A percentile compares a stretch with the other conserved stretches of the same genome.
These are phyloP conservation scores for Apteryx owenii DNA, from an alignment of 2,113 vertebrate genomes.

Conservation along the genomic window DNA sequence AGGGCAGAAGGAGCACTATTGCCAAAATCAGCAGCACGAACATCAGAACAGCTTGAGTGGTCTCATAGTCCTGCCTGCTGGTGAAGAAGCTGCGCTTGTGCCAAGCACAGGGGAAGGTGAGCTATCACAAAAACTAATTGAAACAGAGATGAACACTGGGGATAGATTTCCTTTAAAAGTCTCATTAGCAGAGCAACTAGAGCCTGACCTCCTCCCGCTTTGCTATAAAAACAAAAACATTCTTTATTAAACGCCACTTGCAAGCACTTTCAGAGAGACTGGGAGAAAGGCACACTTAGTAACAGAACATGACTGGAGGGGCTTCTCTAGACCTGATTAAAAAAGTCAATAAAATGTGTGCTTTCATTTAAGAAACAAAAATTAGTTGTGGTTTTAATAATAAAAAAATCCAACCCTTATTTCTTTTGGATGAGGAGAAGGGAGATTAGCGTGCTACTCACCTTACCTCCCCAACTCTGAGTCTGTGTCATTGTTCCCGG, in stretches of 20 bases:
- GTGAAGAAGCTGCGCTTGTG: not conserved
- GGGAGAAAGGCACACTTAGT: constrained; percentile 17
- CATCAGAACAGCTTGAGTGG: not conserved
- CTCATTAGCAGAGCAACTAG: constrained; percentile 9
- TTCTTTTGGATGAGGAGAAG: constrained; percentile 39
- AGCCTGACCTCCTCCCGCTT: constrained; percentile 27
- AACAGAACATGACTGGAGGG: constrained; percentile 51
- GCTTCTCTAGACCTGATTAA: constrained; percentile 1
- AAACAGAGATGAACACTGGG: not conserved
- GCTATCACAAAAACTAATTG: rapidly evolving
- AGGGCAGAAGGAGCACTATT: not conserved
- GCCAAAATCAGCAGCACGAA: not conserved
- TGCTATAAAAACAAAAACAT: constrained; percentile 46
- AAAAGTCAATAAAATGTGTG: constrained; percentile 33
- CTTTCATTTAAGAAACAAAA: constrained; percentile 53
- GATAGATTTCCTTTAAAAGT: not conserved
- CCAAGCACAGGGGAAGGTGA: not conserved
- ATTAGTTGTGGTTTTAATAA: constrained; percentile 33
- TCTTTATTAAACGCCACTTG: constrained; percentile 49
- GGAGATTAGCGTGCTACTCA: not conserved
- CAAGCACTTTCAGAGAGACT: constrained; percentile 17
- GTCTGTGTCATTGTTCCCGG: not conserved
- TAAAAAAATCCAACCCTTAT: constrained; percentile 25
- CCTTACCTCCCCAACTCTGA: not conserved
- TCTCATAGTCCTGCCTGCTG: not conserved